Percentiles rank a stretch among this genome's conserved stretches.
These are phyloP conservation scores for Acrocyrtus sp. DNA, from an alignment of 2,888 invertebrate genomes.

Conservation along the genomic window DNA sequence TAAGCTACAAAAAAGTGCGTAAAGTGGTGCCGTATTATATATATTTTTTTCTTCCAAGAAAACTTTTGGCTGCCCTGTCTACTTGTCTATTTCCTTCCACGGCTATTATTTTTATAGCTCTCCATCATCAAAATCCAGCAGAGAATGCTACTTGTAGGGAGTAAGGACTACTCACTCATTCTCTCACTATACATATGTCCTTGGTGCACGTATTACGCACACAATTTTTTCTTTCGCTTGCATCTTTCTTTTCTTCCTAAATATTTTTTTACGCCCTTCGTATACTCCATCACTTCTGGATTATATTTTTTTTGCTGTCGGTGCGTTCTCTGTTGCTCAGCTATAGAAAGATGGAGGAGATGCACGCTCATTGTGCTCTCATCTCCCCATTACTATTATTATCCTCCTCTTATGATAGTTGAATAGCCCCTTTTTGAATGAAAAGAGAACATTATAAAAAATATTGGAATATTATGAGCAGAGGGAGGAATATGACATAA, in stretches of 20 bases:
- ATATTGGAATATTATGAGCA: slow-evolving; percentile 2
- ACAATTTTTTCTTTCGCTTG: too few relatives aligned
- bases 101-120: slow-evolving; percentile 26
- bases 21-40: neutral
- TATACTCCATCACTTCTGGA: too few relatives aligned
- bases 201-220: too few relatives aligned
- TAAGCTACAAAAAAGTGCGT: neutral
- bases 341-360: neutral
- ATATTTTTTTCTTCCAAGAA: neutral
- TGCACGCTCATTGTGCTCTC: slow-evolving; percentile 5
- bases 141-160: neutral
- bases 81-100: slow-evolving; percentile 12
- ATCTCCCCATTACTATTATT: slow-evolving; percentile 41
- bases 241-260: too few relatives aligned
- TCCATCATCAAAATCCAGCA: slow-evolving; percentile 25
- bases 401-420: slow-evolving; percentile 35
- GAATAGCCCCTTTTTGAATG: slow-evolving; percentile 39
- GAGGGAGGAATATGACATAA: slow-evolving; percentile 13
- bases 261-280: too few relatives aligned
- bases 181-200: too few relatives aligned
- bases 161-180: neutral
- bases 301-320: slow-evolving; percentile 23
- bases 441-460: slow-evolving; percentile 28
- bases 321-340: neutral
- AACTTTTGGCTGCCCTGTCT: slow-evolving; percentile 8